These are phyloP conservation scores for Panzeria rudis DNA, from an alignment of 2,888 invertebrate genomes.

Conservation along the genomic window DNA sequence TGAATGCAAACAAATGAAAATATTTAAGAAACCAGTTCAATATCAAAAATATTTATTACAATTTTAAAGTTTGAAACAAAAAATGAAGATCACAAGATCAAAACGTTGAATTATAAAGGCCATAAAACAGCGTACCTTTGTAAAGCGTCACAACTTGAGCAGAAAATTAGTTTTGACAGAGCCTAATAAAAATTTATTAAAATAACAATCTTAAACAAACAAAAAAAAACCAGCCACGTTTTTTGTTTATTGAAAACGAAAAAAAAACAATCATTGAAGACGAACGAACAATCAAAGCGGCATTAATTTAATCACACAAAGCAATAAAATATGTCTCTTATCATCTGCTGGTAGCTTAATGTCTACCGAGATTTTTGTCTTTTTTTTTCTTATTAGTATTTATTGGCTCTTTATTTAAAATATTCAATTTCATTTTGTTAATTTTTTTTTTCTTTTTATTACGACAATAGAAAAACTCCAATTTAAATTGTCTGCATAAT, in stretches of 20 bases:
- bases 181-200: slow-evolving; percentile 6
- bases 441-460: background rate
- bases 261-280: slow-evolving; percentile 32
- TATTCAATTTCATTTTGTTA: slow-evolving; percentile 12
- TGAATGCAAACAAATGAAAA: slow-evolving; percentile 10
- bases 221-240: slow-evolving; percentile 1
- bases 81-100: background rate
- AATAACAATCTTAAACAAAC: slow-evolving; percentile 4
- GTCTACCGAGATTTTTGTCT: slow-evolving; percentile 9
- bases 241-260: background rate
- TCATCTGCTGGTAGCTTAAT: slow-evolving; percentile 37
- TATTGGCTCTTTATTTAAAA: slow-evolving; percentile 14
- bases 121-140: background rate
- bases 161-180: slow-evolving; percentile 59
- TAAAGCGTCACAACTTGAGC: slow-evolving; percentile 10
- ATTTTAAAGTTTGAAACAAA: background rate
- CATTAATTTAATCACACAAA: slow-evolving; percentile 16
- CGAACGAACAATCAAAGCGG: slow-evolving; percentile 28
- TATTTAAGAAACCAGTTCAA: slow-evolving; percentile 34
- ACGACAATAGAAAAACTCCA: slow-evolving; percentile 17
- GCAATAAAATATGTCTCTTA: slow-evolving; percentile 6
- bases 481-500: slow-evolving; percentile 54
- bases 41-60: background rate
- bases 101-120: background rate
- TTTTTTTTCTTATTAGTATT: background rate